These are phyloP conservation scores for Cercocebus atys DNA, from an alignment of 2,113 vertebrate genomes.

Conservation along the genomic window DNA sequence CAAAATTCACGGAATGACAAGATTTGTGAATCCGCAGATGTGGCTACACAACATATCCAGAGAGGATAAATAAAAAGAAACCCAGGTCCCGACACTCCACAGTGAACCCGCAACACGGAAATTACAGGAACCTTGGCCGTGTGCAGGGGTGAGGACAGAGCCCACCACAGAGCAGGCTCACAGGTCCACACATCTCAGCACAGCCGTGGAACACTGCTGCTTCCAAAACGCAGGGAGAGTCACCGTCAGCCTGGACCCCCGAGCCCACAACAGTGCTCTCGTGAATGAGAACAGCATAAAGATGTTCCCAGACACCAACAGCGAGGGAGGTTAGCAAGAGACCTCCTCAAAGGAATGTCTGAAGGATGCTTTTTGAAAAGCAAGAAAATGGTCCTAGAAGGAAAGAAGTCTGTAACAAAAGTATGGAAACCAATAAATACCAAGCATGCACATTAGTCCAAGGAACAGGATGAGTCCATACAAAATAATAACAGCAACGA, in stretches of 20 bases:
- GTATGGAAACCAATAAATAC: too few relatives aligned
- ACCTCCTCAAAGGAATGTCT: neutral
- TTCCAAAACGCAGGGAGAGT: rapidly evolving
- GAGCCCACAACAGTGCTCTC: neutral
- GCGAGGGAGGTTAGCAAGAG: neutral
- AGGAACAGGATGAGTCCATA: neutral
- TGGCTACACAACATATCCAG: neutral
- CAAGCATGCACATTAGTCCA: rapidly evolving
- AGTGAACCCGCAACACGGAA: neutral
- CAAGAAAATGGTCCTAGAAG: neutral
- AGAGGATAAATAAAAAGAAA: neutral
- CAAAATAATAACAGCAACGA: rapidly evolving
- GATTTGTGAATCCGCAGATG: neutral
- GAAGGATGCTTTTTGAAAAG: neutral
- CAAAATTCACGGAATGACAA: neutral
- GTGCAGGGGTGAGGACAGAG: neutral
- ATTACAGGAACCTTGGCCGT: too few relatives aligned
- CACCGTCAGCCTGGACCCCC: rapidly evolving
- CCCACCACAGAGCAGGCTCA: neutral
- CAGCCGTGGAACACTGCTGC: neutral
- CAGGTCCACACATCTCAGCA: neutral
- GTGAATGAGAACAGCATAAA: neutral
- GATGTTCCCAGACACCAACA: rapidly evolving
- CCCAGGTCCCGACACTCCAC: neutral
- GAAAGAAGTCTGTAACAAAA: neutral